Evolutionary conservation across 2,888 invertebrate species (phyloP), one percentile per base, ranked within the genome.

Genomic region (Lampropteryx suffumata): DNA sequence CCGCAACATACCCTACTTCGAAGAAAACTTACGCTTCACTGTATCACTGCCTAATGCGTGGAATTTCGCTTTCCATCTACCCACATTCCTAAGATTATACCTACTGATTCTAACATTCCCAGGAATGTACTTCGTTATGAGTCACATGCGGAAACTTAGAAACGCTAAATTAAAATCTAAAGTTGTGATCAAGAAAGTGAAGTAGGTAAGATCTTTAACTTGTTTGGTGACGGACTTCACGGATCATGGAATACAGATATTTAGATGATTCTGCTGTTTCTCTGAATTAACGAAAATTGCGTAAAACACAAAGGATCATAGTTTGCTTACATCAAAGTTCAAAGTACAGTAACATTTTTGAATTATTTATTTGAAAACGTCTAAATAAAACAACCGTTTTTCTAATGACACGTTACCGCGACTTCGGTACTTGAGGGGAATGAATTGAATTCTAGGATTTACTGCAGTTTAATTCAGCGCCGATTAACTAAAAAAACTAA

Each of bases 31-130:
- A 40, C 93, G 90, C 44, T 96, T 96, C 73, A 93, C 95, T 0
- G 73, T 97, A 1, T 84, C 92, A 0, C 72, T 99, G 75, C 98
- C 98, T 0, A 98, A 98, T 76, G 73, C 90, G 2, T 94, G 93
- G 92, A 98, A 99, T 84, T 93, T 96, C 62, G 92, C 95, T 0
- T 97, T 99, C 80, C 94, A 97, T 74, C 94, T 97, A 88, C 95
- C 97, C 0, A 91, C 94, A 0, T 92, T 96, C 52, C 84, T 98
- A 67, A 92, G 95, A 64, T 62, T 95, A 1, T 97, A 98, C 79
- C 80, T 98, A 9, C 81, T 97, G 26, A 64, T 96, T 7, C 82
- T 96, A 0, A 92, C 95, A 39, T 91, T 96, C 62, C 96, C 97
- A 0, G 95, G 94, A 1, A 92, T 95, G 71, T 95, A 94, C 70